Conservation (phyloP, 2,113 vertebrate genomes). For the Limnothrissa miodon region DNA sequence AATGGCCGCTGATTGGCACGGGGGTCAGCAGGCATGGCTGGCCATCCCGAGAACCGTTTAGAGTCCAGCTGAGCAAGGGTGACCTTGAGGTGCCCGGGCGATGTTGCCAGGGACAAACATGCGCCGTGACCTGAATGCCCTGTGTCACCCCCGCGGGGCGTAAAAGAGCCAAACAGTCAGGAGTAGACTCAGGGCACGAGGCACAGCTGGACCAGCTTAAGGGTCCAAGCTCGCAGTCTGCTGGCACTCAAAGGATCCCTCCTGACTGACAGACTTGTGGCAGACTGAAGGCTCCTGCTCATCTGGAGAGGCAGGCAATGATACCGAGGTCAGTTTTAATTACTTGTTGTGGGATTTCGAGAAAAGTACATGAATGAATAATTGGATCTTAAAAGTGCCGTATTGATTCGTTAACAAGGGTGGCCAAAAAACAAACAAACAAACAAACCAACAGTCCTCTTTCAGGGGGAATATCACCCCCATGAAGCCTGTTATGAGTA, state of each 20-base stretch:
- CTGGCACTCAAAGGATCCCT: not conserved
- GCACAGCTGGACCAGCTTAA: slow-evolving; percentile 24
- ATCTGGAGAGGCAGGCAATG: slow-evolving; percentile 6
- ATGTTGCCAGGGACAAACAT: not conserved
- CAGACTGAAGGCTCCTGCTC: not conserved
- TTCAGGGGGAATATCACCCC: not conserved
- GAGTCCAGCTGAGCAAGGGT: slow-evolving; percentile 20
- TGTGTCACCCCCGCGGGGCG: slow-evolving; percentile 16
- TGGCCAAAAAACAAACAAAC: not conserved
- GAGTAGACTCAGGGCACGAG: slow-evolving; percentile 1
- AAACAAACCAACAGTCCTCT: not conserved
- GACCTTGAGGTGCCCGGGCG: slow-evolving; percentile 31
- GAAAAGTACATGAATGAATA: not conserved
- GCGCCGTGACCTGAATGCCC: slow-evolving; percentile 15
- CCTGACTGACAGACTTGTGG: slow-evolving; percentile 16
- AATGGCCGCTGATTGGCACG: slow-evolving; percentile 23
- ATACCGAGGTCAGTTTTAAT: not conserved
- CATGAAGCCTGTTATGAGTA: not conserved
- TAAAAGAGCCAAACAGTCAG: not conserved
- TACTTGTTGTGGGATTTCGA: not conserved
- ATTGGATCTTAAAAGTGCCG: not conserved
- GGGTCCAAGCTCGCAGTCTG: not conserved
- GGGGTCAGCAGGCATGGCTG: slow-evolving; percentile 27
- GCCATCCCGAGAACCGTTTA: slow-evolving; percentile 12
- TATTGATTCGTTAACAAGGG: not conserved